Evolutionary conservation across 2,113 vertebrate species (phyloP).

Genomic region (Chionomys nivalis): DNA sequence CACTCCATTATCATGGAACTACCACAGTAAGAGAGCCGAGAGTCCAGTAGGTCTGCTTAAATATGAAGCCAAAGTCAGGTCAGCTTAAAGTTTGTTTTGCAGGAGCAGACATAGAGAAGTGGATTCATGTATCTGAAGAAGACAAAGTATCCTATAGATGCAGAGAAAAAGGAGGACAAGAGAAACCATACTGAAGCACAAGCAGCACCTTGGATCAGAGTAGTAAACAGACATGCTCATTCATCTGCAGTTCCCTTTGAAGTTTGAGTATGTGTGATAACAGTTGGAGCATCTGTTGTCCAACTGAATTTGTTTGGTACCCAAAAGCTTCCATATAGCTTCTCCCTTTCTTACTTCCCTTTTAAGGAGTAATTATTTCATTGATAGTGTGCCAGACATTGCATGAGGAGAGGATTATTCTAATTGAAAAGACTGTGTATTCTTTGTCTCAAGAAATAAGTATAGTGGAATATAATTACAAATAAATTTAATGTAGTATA

Average conservation of each 20-base stretch:
- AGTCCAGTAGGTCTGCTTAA: background rate
- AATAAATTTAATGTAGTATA: background rate
- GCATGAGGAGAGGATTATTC: background rate
- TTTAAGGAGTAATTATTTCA: background rate
- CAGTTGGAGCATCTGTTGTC: background rate
- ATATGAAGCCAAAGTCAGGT: background rate
- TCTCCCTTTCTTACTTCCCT: background rate
- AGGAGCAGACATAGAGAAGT: background rate
- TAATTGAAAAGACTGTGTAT: background rate
- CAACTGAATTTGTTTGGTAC: background rate
- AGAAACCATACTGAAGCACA: background rate
- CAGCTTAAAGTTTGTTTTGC: background rate
- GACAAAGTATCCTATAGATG: background rate
- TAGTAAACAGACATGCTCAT: background rate
- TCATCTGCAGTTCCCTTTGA: background rate
- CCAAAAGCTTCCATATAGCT: background rate
- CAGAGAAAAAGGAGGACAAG: constrained; percentile 1
- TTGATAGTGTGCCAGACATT: background rate
- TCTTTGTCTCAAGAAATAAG: background rate
- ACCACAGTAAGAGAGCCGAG: background rate
- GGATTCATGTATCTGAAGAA: background rate
- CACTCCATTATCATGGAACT: background rate
- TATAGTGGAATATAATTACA: background rate
- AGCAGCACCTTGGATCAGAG: background rate
- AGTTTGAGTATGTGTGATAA: background rate